Evolutionary conservation across 2,797 vertebrate species (phyloP), one percentile per base, ranked within the genome.

Genomic region (Mus minutoides): DNA sequence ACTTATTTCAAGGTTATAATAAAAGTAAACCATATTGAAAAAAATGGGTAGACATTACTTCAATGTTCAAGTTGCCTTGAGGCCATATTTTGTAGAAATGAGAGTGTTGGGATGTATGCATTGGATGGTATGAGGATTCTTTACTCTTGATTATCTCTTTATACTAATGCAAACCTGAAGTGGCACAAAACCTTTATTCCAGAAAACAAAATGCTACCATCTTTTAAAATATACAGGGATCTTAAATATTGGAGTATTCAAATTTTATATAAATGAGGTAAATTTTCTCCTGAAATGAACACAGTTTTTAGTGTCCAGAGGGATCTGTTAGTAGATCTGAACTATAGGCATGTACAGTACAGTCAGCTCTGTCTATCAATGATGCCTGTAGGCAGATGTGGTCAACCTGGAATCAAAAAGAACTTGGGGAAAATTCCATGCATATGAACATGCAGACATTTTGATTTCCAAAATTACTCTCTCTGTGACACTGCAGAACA

Each of bases 1-100:
- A 37, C 29, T 97, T 67, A 96, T 97, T 94, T 37, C 86, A 90
- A 96, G 71, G 29, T 92, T 93, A 31, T 73, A 82, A 93, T 46
- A 89, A 91, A 97, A 16, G 71, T 40, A 75, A 95, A 37, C 22
- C 37, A 69, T 26, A 94, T 13, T 97, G 75, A 75, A 93, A 58
- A 58, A 94, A 93, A 67, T 58, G n/a, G 13, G 11, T 77, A 95
- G 86, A 58, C 21, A 86, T 88, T 96, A 89, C 60, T 91, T 40
- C n/a, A 91, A 92, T 58, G 93, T 78, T 91, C 49, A 91, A 90
- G 43, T 60, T 94, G 71, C 60, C 56, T 89, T 46, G 75, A 88
- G 76, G 75, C 37, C 94, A 58, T 37, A 46, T 52, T 71, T 86
- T 79, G 88, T 83, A 89, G 71, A 76, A 31, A 75, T 56, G 17